Percentiles rank a stretch among this genome's conserved stretches.
Conservation (phyloP, 1,140 invertebrate genomes). For the Berghia stephanieae region DNA sequence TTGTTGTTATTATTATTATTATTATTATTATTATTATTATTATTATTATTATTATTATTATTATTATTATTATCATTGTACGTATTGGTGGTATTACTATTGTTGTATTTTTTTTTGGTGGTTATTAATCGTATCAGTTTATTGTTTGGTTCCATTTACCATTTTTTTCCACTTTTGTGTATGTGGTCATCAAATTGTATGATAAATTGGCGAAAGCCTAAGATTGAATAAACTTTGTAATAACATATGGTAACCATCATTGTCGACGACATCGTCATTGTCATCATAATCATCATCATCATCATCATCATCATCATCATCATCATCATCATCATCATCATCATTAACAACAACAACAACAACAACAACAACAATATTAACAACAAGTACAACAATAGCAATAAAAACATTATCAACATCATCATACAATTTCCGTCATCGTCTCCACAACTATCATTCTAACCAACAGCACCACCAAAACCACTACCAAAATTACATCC, state of each 20-base stretch:
- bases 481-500: too few relatives aligned
- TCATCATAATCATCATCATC: constrained; percentile 15
- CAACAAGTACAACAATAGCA: too few relatives aligned
- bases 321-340: background rate
- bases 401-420: too few relatives aligned
- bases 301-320: constrained; percentile 28
- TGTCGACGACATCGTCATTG: background rate
- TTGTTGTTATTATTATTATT: constrained; percentile 11
- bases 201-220: too few relatives aligned
- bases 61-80: background rate
- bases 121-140: background rate
- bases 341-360: constrained; percentile 4
- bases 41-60: background rate
- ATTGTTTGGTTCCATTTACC: too few relatives aligned
- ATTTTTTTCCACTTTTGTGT: too few relatives aligned
- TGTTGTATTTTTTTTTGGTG: background rate
- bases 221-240: background rate
- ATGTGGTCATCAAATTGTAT: too few relatives aligned
- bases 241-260: background rate
- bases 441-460: too few relatives aligned
- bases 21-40: constrained; percentile 7
- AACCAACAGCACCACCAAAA: too few relatives aligned
- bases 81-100: background rate
- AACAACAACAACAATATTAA: background rate
- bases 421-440: too few relatives aligned